Conservation (phyloP, 2,113 vertebrate genomes). For the Craseonycteris thonglongyai region DNA sequence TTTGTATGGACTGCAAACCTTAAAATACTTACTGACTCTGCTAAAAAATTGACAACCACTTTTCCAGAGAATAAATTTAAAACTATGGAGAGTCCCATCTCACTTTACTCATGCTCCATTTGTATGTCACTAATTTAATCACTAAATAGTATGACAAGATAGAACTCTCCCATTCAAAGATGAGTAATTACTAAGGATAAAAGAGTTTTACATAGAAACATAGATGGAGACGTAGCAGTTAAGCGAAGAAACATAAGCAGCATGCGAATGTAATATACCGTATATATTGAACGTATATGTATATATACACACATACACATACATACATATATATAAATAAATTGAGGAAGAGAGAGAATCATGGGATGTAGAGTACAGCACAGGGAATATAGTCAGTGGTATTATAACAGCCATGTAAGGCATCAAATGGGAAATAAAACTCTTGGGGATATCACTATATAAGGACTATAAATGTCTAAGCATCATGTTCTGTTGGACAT, state of each 20-base stretch:
- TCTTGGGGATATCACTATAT: no score
- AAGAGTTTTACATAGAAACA: neutral
- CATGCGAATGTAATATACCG: neutral
- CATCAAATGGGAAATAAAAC: no score
- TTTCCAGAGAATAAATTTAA: neutral
- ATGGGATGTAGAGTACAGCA: no score
- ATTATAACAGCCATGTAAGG: no score
- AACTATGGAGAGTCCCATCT: neutral
- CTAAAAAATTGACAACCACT: neutral
- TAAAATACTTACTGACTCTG: neutral
- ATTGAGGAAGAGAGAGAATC: no score
- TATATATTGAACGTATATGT: no score
- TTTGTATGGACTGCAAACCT: neutral
- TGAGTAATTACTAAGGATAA: neutral
- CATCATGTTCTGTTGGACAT: no score
- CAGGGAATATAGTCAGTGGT: no score
- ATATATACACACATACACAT: no score
- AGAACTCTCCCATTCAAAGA: neutral
- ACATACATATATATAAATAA: no score
- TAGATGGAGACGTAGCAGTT: neutral
- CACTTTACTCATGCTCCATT: neutral
- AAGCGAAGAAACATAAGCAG: neutral
- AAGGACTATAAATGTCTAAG: no score
- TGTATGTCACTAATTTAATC: neutral
- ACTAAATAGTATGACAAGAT: neutral